Conservation (phyloP, 2,797 vertebrate genomes). For the Fratercula arctica region DNA sequence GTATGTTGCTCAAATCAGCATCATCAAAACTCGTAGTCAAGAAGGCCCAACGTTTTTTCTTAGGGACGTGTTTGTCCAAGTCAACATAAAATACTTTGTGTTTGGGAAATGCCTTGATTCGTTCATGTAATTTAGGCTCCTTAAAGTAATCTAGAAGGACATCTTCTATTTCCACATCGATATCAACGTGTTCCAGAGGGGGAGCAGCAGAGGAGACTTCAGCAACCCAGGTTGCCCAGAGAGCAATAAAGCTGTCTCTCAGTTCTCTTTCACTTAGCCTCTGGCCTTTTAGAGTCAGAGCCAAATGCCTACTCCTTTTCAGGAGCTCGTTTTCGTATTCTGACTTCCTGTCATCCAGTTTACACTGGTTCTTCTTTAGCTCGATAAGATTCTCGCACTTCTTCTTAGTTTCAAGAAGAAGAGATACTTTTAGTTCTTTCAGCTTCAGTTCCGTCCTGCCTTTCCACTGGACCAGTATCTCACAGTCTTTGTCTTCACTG, state of each 20-base stretch:
- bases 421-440: neutral
- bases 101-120: neutral
- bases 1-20: neutral
- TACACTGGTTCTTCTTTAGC: conserved; percentile 5
- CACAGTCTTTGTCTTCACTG: conserved; percentile 54
- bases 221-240: neutral
- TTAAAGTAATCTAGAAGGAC: conserved; percentile 32
- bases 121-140: neutral
- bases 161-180: neutral
- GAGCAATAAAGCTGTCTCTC: neutral
- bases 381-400: conserved; percentile 25
- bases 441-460: conserved; percentile 37
- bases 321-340: conserved; percentile 44
- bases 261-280: neutral
- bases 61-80: neutral
- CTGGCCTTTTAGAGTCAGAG: conserved; percentile 8
- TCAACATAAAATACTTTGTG: neutral
- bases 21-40: accelerated
- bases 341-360: conserved; percentile 33
- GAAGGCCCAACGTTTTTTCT: accelerated
- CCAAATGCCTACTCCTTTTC: conserved; percentile 6
- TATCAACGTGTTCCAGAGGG: accelerated
- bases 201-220: neutral
- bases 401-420: conserved; percentile 27
- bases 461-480: conserved; percentile 73